phyloP scores from a whole-genome alignment of 2,113 vertebrate genomes.

The Dipodomys stephensi region DNA sequence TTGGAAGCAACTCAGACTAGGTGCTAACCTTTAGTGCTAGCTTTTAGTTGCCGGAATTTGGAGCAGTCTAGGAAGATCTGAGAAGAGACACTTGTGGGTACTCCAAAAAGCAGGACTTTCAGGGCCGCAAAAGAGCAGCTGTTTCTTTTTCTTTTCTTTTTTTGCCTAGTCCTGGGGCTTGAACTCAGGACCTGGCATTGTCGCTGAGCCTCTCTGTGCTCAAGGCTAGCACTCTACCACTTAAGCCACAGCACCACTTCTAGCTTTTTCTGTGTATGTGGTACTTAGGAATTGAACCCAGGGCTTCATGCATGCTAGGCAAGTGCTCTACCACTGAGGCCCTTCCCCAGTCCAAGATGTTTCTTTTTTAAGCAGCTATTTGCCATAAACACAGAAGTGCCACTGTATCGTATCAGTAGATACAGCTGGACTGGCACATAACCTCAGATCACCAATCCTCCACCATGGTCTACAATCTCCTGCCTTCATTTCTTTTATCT shows the following conservation, averaged over 20 bases:
- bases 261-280: no score
- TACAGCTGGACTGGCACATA: neutral
- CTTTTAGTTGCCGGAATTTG: slow-evolving; percentile 24
- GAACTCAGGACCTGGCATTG: no score
- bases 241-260: no score
- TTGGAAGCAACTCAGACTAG: neutral
- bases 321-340: no score
- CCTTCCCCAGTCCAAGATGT: no score
- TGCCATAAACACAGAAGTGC: neutral
- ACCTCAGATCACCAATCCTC: neutral
- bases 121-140: neutral
- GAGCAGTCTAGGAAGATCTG: neutral
- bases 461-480: neutral
- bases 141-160: no score
- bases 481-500: neutral
- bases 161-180: no score
- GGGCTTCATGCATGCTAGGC: no score
- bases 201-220: no score
- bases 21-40: slow-evolving; percentile 46
- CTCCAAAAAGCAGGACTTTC: neutral
- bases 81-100: neutral
- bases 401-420: neutral
- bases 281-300: no score
- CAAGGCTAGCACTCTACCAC: no score
- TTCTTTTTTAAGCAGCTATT: neutral